These are phyloP conservation scores for Spilarctia lutea DNA, from an alignment of 2,888 invertebrate species.

Conservation along the genomic window DNA sequence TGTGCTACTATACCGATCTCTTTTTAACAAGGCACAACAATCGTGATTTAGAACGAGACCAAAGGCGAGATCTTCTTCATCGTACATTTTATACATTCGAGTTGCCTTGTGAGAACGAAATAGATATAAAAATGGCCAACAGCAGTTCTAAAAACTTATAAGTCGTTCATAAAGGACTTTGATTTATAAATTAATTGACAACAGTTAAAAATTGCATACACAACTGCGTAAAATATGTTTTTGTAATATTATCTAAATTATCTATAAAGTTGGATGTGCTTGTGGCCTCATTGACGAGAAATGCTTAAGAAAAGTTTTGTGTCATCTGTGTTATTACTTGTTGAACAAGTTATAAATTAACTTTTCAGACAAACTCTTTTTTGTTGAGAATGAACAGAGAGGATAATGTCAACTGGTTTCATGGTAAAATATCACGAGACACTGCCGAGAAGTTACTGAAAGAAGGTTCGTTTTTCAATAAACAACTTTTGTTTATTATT, in stretches of 20 bases:
- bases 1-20: constrained; percentile 56
- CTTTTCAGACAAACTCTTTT: constrained; percentile 87
- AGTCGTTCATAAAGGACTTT: constrained; percentile 29
- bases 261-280: constrained; percentile 39
- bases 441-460: constrained; percentile 90
- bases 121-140: constrained; percentile 66
- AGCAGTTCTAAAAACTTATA: constrained; percentile 60
- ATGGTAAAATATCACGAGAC: constrained; percentile 92
- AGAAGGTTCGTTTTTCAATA: constrained; percentile 84
- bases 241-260: constrained; percentile 17
- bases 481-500: constrained; percentile 49
- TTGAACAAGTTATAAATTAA: constrained; percentile 78
- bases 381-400: constrained; percentile 89
- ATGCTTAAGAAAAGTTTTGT: constrained; percentile 68
- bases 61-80: constrained; percentile 5
- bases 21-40: constrained; percentile 50
- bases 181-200: constrained; percentile 18
- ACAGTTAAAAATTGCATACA: constrained; percentile 13
- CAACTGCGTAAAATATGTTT: constrained; percentile 20
- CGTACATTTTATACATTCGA: constrained; percentile 36
- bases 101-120: constrained; percentile 74
- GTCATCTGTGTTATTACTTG: constrained; percentile 69
- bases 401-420: constrained; percentile 93
- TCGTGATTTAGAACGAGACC: constrained; percentile 36
- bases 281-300: constrained; percentile 50